phyloP scores from a whole-genome alignment of 2,888 invertebrate species.

The Agrenia bidenticulata region DNA sequence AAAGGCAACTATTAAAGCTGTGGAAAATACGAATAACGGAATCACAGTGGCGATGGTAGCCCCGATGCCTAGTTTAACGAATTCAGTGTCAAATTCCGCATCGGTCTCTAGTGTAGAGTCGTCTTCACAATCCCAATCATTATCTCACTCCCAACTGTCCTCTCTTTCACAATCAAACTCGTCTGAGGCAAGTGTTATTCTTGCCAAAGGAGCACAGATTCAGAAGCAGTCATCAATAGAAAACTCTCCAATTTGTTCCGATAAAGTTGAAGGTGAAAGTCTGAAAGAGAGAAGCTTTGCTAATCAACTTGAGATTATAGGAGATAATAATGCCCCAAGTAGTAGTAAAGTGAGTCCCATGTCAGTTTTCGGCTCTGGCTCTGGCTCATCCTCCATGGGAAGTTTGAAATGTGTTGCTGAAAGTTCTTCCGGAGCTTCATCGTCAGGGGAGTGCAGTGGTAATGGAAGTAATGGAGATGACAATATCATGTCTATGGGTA shows the following conservation, averaged over 20 bases:
- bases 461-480: conserved; percentile 9
- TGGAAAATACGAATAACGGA: conserved; percentile 31
- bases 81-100: conserved; percentile 37
- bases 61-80: conserved; percentile 65
- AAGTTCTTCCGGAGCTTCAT: conserved; percentile 27
- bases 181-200: conserved; percentile 72
- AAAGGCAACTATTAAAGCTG: conserved; percentile 5
- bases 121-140: conserved; percentile 33
- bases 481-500: neutral
- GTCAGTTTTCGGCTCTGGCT: conserved; percentile 29
- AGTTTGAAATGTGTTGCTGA: conserved; percentile 33
- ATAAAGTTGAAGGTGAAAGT: conserved; percentile 24
- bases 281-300: neutral
- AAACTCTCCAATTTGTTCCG: neutral
- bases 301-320: neutral
- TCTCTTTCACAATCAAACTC: conserved; percentile 65
- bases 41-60: conserved; percentile 66
- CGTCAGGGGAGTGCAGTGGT: conserved; percentile 21
- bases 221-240: conserved; percentile 25
- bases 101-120: conserved; percentile 48
- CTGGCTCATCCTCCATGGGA: conserved; percentile 42
- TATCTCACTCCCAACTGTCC: conserved; percentile 20
- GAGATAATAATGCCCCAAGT: neutral
- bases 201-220: conserved; percentile 56
- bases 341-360: conserved; percentile 31